phyloP scores from a whole-genome alignment of 2,888 invertebrate species.

The Drosophila nr. perissopoda region DNA sequence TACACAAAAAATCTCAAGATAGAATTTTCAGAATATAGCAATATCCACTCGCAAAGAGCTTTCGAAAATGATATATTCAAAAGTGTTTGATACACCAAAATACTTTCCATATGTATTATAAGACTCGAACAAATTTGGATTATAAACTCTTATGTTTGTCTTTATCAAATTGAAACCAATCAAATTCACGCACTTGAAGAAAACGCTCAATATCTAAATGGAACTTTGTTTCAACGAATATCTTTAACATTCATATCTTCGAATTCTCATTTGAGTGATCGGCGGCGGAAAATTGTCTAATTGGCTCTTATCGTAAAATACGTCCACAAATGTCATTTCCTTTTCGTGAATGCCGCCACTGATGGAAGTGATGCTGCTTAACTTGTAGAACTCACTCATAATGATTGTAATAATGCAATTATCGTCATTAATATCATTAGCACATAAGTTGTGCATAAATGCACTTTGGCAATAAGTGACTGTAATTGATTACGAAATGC shows the following conservation, averaged over 20 bases:
- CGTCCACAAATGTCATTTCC: slow-evolving; percentile 9
- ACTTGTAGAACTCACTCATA: slow-evolving; percentile 2
- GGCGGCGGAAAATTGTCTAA: background rate
- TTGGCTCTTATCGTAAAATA: slow-evolving; percentile 1
- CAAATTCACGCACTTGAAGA: background rate
- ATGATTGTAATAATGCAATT: background rate
- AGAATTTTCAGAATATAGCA: too few relatives aligned
- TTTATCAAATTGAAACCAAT: background rate
- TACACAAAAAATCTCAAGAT: too few relatives aligned
- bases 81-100: background rate
- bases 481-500: slow-evolving; percentile 37
- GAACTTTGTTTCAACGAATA: background rate
- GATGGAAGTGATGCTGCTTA: background rate
- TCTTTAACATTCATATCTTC: background rate
- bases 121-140: background rate
- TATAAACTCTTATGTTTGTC: background rate
- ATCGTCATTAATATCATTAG: background rate
- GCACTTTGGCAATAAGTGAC: background rate
- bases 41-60: background rate
- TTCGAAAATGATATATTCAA: background rate
- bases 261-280: background rate
- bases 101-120: background rate
- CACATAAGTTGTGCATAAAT: background rate
- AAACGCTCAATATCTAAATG: background rate
- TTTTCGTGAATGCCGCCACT: background rate